phyloP scores from a whole-genome alignment of 2,888 invertebrate species.

The Dugesia japonica region DNA sequence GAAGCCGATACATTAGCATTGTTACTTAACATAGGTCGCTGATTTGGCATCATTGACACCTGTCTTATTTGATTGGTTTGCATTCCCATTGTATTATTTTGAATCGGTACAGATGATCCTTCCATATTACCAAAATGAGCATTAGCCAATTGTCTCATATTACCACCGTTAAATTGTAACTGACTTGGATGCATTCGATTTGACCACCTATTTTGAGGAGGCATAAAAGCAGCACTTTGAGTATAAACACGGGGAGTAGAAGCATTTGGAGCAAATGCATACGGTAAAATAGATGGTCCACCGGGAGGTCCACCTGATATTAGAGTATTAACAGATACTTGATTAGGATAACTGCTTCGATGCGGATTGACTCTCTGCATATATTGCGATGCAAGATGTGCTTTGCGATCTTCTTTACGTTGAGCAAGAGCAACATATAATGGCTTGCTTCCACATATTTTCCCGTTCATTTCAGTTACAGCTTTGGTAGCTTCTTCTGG shows the following conservation, averaged over 20 bases:
- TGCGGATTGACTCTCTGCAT: constrained; percentile 57
- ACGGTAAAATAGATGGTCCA: not conserved
- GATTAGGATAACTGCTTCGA: not conserved
- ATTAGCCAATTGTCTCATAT: constrained; percentile 1
- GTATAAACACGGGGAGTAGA: not conserved
- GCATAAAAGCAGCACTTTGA: not conserved
- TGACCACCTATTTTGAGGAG: not conserved
- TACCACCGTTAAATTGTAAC: not conserved
- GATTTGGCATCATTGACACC: not conserved
- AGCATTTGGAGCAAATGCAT: not conserved
- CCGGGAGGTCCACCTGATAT: not conserved
- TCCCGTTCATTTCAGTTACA: constrained; percentile 95
- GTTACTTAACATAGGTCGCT: not conserved
- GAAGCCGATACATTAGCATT: not conserved
- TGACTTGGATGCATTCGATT: not conserved
- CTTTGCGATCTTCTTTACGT: constrained; percentile 93
- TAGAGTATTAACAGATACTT: not conserved
- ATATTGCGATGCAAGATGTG: constrained; percentile 89
- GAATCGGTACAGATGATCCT: not conserved
- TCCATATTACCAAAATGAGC: not conserved
- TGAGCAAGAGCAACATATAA: constrained; percentile 95
- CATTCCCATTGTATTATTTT: not conserved
- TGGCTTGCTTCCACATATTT: constrained; percentile 87
- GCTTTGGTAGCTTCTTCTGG: constrained; percentile 97
- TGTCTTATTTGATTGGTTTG: not conserved